Percentiles rank a stretch among this genome's conserved stretches.
These are phyloP conservation scores for Caenorhabditis zanzibari DNA, from an alignment of 2,888 invertebrate species.

Conservation along the genomic window DNA sequence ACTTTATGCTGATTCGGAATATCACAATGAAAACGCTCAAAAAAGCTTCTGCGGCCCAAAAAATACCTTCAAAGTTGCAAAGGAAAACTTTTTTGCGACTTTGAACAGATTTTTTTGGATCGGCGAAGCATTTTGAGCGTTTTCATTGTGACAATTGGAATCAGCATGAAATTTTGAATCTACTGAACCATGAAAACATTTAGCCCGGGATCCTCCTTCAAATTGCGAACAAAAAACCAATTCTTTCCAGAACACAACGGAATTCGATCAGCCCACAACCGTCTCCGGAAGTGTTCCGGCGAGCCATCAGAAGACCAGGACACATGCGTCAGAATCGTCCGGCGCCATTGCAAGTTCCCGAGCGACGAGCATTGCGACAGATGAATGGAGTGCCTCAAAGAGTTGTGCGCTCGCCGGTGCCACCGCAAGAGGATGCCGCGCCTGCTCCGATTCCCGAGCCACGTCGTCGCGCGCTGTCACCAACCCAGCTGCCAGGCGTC, in stretches of 20 bases:
- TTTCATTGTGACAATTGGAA: no score
- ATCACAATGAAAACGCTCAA: no score
- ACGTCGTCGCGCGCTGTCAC: constrained; percentile 48
- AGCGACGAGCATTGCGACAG: constrained; percentile 14
- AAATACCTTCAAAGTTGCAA: no score
- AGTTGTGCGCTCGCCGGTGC: not conserved
- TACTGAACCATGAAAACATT: no score
- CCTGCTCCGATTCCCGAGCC: constrained; percentile 1
- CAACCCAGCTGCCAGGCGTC: constrained; percentile 63
- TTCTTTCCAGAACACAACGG: not conserved
- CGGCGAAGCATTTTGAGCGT: no score
- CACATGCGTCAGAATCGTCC: not conserved
- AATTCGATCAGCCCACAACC: constrained; percentile 6
- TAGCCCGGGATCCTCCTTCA: no score
- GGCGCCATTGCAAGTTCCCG: constrained; percentile 7
- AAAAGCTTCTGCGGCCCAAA: no score
- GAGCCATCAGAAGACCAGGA: not conserved
- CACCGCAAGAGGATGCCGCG: not conserved
- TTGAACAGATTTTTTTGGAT: no score
- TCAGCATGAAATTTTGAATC: no score
- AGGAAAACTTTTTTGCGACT: no score
- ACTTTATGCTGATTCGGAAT: no score
- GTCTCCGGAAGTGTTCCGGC: not conserved
- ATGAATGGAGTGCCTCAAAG: constrained; percentile 5
- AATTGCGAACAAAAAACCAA: not conserved